Evolutionary conservation across 2,113 vertebrate species (phyloP), one percentile per base, ranked within the genome.

Genomic region (Calidris pugnax): DNA sequence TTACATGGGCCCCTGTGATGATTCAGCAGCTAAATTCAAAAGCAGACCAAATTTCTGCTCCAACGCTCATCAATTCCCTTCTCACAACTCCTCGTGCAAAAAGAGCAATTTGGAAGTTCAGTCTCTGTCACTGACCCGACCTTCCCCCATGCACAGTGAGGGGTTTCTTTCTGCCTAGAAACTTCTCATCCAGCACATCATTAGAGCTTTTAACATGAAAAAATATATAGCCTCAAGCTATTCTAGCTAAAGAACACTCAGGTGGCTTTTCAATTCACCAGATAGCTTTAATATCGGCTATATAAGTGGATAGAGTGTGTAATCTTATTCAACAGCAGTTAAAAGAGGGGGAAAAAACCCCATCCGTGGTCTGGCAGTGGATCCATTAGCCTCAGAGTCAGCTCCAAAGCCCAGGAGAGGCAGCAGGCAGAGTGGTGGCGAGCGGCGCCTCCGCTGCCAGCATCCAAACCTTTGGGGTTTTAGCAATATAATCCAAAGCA

Each of bases 171-270:
- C 90, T 88, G 88, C 87, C 63, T 76, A 73, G 57, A 91, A 97
- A 91, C 73, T 94, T 87, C 94, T 87, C 88, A 96, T 93, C 87
- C 87, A 86, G 83, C 84, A 90, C 93, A 94, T 96, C 93, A 89
- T 96, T 96, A 96, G 94, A 92, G 93, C 91, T 95, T 97, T 95
- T 91, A 91, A 96, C 91, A 90, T 84, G 89, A 94, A 87, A 97
- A 93, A 95, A 96, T 94, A 96, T 7, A 94, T 27, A 59, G 85
- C 90, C 83, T 91, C 18, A 48, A 92, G 91, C 90, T 91, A 86
- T 88, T 83, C 85, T 47, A 88, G 59, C 87, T 73, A 92, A 93
- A 95, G 95, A 96, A 95, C 91, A 91, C 93, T 84, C 91, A 77
- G 85, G 87, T 89, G 89, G 77, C 57, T 95, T 97, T 97, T 95